phyloP scores from a whole-genome alignment of 1,140 invertebrate genomes.

The Thereuonema tuberculata region DNA sequence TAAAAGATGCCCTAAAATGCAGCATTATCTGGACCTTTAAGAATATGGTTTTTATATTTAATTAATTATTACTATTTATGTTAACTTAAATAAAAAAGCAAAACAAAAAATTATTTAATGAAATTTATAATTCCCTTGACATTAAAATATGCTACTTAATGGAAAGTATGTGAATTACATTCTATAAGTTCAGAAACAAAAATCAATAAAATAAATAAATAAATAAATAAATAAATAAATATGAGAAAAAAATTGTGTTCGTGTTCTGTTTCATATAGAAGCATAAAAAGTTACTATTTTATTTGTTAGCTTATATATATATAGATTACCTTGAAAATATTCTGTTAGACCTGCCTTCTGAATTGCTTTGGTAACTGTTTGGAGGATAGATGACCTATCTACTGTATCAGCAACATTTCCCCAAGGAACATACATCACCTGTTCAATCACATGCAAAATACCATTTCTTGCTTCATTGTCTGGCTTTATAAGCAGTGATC shows the following conservation, averaged over 20 bases:
- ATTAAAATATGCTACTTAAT: no score
- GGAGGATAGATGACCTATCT: constrained; percentile 22
- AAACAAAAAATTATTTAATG: no score
- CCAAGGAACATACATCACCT: constrained; percentile 29
- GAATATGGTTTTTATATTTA: no score
- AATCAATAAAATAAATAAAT: neutral
- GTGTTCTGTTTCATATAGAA: neutral
- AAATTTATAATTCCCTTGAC: no score
- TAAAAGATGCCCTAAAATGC: no score
- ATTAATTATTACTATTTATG: no score
- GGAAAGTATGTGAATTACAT: no score
- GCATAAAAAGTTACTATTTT: neutral
- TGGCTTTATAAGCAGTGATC: constrained; percentile 24
- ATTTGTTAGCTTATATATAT: neutral
- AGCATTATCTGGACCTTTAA: no score
- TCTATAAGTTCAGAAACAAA: neutral
- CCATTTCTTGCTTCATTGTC: constrained; percentile 30
- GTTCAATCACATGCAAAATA: constrained; percentile 33
- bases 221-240: neutral
- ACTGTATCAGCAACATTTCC: constrained; percentile 25
- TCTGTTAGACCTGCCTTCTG: constrained; percentile 15
- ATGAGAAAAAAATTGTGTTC: no score
- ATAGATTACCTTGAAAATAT: constrained; percentile 14
- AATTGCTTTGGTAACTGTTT: constrained; percentile 17
- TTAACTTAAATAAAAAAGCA: no score